Evolutionary conservation across 2,113 vertebrate species (phyloP), one percentile per base, ranked within the genome.

Genomic region (Sakesphorus luctuosus): DNA sequence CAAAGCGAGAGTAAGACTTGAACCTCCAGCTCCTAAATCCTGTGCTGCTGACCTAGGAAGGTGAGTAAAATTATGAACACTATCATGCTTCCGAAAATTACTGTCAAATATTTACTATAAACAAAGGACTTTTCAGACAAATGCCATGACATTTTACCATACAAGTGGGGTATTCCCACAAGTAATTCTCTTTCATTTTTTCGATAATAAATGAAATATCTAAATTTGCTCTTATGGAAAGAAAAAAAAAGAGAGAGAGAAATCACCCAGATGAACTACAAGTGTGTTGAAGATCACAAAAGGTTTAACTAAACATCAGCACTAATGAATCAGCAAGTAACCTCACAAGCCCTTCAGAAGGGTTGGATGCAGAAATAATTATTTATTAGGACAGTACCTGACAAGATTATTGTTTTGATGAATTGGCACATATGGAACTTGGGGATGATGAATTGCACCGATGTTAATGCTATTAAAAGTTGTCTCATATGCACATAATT

Each of bases 391-490:
- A 77, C 67, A 95, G 20, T 38, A 77, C 83, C 71, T 52, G 36
- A 88, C 83, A 97, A 87, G 84, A 91, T 74, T 91, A n/a, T 81
- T 96, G 86, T 66, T 97, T 90, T 96, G 95, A 97, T 97, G 87
- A 96, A 97, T 84, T 94, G 89, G 87, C 91, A 96, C 66, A 89
- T 63, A 49, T 26, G 74, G 68, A 96, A 72, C 62, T 84, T 29
- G 11, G 36, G 94, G 79, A 81, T 96, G 95, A 97, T 89, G 63
- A 94, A 97, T 78, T 95, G 52, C 89, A 74, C 61, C 84, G 78
- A 89, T 23, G 10, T 79, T 93, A 97, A 33, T 89, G 97, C 33
- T 49, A 83, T 71, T 90, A 96, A 96, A 91, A 96, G 68, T 80
- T 95, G 55, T 76, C 87, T 92, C 89, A 96, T 94, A 71, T 38